A percentile compares a stretch with the other conserved stretches of the same genome.
These are phyloP conservation scores for Rhyacichthys aspro DNA, from an alignment of 2,797 vertebrate species.

Conservation along the genomic window DNA sequence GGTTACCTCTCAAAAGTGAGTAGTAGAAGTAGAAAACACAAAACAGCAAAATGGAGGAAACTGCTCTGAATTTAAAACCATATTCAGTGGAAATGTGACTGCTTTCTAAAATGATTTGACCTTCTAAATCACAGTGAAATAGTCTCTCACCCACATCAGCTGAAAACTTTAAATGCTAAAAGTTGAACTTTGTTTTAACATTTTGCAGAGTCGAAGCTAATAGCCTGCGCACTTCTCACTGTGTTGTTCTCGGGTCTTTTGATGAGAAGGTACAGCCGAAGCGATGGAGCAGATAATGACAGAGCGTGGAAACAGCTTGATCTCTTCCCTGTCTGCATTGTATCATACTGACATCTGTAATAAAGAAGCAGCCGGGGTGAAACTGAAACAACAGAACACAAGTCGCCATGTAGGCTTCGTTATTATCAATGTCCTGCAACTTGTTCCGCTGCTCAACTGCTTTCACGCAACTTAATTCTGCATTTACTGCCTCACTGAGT, in stretches of 20 bases:
- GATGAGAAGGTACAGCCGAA: conserved; percentile 42
- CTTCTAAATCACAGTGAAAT: conserved; percentile 26
- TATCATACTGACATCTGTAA: conserved; percentile 35
- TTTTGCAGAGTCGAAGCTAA: conserved; percentile 29
- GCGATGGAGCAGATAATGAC: conserved; percentile 63
- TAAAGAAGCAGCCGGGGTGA: conserved; percentile 62
- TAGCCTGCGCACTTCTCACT: conserved; percentile 20
- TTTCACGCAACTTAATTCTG: conserved; percentile 38
- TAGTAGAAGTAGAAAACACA: too few species aligned
- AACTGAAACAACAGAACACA: conserved; percentile 44
- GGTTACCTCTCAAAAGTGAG: too few species aligned
- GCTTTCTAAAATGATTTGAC: not conserved
- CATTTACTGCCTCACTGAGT: conserved; percentile 41
- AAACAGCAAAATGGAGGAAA: too few species aligned
- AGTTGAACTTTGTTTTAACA: conserved; percentile 43
- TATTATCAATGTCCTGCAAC: conserved; percentile 40
- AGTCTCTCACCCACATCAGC: conserved; percentile 38
- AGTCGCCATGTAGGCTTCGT: conserved; percentile 44
- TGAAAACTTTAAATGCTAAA: conserved; percentile 18
- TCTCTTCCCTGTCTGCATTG: conserved; percentile 37
- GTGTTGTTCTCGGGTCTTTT: conserved; percentile 28
- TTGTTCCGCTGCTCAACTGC: conserved; percentile 25
- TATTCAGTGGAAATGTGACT: too few species aligned
- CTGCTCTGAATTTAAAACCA: too few species aligned
- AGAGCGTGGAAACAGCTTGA: conserved; percentile 53